These are phyloP conservation scores for Andrena trimmerana DNA, from an alignment of 2,888 invertebrate species.

Conservation along the genomic window DNA sequence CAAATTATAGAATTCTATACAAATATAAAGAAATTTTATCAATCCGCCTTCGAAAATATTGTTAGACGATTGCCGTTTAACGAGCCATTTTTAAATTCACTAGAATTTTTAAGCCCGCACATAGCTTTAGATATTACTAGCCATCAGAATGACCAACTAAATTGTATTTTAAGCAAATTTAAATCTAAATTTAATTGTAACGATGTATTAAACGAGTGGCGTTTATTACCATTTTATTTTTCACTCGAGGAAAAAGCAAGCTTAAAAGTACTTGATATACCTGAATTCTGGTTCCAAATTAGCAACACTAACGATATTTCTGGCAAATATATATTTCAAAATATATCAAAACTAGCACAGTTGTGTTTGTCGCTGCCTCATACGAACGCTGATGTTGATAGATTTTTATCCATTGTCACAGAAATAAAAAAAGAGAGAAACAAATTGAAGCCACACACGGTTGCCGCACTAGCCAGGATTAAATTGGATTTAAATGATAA, in stretches of 20 bases:
- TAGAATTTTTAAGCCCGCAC: not conserved
- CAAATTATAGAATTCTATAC: constrained; percentile 3
- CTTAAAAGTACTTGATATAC: not conserved
- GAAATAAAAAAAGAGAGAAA: constrained; percentile 8
- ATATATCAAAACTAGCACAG: not conserved
- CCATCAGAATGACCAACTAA: not conserved
- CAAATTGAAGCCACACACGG: constrained; percentile 5
- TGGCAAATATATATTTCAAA: not conserved
- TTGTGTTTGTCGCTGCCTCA: not conserved
- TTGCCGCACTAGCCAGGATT: not conserved
- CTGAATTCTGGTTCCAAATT: not conserved
- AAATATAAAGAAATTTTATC: constrained; percentile 2
- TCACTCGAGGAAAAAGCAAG: not conserved
- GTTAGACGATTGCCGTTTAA: not conserved
- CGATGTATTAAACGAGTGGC: constrained; percentile 4
- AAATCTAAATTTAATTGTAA: not conserved
- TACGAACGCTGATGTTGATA: not conserved
- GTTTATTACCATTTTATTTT: not conserved
- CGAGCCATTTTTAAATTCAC: not conserved
- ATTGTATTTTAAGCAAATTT: constrained; percentile 1
- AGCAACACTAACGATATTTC: not conserved
- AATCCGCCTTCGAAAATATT: not conserved
- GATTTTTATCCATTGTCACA: constrained; percentile 1
- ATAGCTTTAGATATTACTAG: not conserved
- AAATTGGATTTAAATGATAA: constrained; percentile 5